Base-by-base conservation (phyloP, 2,797 vertebrate genomes). In the Malacoraja senta region DNA sequence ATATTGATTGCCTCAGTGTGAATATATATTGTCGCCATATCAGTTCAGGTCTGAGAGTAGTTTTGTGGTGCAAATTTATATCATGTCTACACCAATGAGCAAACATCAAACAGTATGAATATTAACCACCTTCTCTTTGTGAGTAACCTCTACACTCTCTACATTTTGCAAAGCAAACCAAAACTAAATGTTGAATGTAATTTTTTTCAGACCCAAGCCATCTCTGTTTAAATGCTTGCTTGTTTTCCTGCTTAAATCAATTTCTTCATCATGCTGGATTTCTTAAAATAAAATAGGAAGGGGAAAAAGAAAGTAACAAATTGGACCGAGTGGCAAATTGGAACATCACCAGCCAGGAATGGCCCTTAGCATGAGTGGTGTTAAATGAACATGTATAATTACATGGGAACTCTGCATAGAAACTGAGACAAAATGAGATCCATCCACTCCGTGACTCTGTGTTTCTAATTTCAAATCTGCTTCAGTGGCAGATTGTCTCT, bases 401-500 rank as follows among this genome's bases (percentile, higher is more conserved):
- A 32, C 84, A 19, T 32, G 61, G 84, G 84, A 32, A 88, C n/a
- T 35, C 7, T 88, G n/a, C 21, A 35, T 88, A 35, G 65, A 88
- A 12, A 68, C 84, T 19, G 17, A 88, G 84, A 63, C 84, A 68
- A 32, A 92, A 74, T 26, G 90, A 53, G 38, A 35, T n/a, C 12
- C 35, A 26, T 19, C 68, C 71, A 92, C 35, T 76, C 90, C 44
- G 90, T 0, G 10, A 19, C 71, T 74, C 35, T 91, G 71, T 8
- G 53, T 44, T 72, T 76, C 71, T 38, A 29, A 92, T 76, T 92
- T 71, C 26, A 71, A 44, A 35, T 58, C 68, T 53, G 68, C 38
- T 92, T 44, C 35, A 53, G 71, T 74, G 44, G 68, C 90, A 74
- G 90, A 92, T 92, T 92, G 90, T 92, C 90, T 72, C 90, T 92